phyloP scores from a whole-genome alignment of 2,797 vertebrate genomes.

The Sandelia bainsii region DNA sequence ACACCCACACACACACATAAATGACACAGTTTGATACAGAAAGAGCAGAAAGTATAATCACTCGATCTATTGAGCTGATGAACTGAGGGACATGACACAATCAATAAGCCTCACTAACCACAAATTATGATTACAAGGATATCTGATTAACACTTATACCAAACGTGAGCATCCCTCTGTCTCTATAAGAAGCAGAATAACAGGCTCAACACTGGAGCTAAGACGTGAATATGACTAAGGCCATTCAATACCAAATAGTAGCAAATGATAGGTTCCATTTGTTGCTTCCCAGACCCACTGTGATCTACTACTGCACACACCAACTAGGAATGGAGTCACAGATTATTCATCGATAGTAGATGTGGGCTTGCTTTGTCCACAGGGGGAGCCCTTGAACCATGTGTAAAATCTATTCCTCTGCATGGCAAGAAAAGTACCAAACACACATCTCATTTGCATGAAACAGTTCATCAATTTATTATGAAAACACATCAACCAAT shows the following conservation, averaged over 20 bases:
- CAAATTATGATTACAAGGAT: conserved; percentile 69
- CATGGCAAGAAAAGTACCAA: conserved; percentile 2
- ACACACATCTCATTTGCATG: conserved; percentile 49
- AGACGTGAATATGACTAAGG: conserved; percentile 30
- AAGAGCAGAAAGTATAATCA: conserved; percentile 54
- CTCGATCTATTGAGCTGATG: conserved; percentile 58
- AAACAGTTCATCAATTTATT: conserved; percentile 50
- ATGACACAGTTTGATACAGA: conserved; percentile 42
- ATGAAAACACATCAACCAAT: conserved; percentile 38
- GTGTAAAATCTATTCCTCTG: conserved; percentile 36
- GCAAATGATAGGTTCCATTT: conserved; percentile 59
- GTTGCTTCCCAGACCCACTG: conserved; percentile 30
- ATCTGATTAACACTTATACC: conserved; percentile 59
- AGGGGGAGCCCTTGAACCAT: conserved; percentile 77
- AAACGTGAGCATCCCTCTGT: conserved; percentile 37
- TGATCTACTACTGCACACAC: conserved; percentile 32
- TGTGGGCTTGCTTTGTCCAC: conserved; percentile 59
- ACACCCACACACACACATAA: conserved; percentile 20
- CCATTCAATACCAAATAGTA: conserved; percentile 54
- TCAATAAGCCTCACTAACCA: conserved; percentile 63
- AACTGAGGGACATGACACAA: conserved; percentile 55
- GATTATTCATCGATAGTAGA: conserved; percentile 30
- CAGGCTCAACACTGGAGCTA: conserved; percentile 23
- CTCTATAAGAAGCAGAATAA: conserved; percentile 23
- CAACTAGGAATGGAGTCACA: conserved; percentile 20